A percentile compares a stretch with the other conserved stretches of the same genome.
These are phyloP conservation scores for Micronisus gabar DNA, from an alignment of 2,113 vertebrate genomes.

Conservation along the genomic window DNA sequence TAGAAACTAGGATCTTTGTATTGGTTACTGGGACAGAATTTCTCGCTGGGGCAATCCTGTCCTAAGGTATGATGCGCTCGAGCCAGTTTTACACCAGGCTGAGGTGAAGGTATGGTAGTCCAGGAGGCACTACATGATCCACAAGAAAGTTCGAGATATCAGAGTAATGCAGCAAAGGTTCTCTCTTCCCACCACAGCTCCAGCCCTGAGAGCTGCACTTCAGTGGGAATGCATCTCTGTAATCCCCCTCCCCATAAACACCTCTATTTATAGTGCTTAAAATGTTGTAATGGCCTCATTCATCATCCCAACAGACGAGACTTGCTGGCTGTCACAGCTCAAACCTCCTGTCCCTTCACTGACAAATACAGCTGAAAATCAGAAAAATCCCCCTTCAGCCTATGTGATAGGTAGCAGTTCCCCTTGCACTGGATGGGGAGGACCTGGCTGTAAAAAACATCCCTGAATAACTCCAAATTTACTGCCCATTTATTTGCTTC, in stretches of 20 bases:
- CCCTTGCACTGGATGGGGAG: neutral
- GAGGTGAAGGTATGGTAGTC: neutral
- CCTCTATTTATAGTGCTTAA: neutral
- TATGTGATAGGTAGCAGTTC: fast-evolving
- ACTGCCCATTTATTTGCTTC: neutral
- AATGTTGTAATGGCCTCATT: neutral
- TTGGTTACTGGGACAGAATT: neutral
- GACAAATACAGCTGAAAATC: neutral
- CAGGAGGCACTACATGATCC: neutral
- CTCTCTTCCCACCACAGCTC: neutral
- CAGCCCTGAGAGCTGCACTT: neutral
- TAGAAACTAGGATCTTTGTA: neutral
- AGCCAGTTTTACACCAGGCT: neutral
- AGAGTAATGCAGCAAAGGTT: neutral
- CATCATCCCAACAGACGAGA: neutral
- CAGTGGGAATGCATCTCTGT: fast-evolving
- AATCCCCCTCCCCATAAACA: neutral
- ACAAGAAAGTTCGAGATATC: neutral
- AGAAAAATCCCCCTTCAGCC: neutral
- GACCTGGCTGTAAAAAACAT: neutral
- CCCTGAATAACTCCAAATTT: neutral
- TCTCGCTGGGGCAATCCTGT: neutral
- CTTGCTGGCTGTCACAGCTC: neutral
- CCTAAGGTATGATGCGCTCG: fast-evolving
- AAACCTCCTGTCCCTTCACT: neutral